A percentile compares a stretch with the other conserved stretches of the same genome.
Evolutionary conservation across 2,797 vertebrate genomes (phyloP).

Genomic region (Melanotaenia parkinsoni): DNA sequence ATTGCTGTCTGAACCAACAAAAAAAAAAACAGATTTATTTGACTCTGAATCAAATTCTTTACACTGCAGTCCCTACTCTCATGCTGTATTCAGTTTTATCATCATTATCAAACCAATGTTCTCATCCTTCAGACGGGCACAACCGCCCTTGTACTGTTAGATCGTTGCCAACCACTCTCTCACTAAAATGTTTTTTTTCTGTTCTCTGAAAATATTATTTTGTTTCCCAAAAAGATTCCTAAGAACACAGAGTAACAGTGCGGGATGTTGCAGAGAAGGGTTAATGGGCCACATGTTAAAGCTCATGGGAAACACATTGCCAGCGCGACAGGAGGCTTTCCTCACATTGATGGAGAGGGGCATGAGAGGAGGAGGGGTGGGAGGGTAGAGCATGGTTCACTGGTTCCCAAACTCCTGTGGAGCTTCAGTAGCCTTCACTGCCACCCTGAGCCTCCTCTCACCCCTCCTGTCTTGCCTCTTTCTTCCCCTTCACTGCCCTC

Average conservation of each 20-base stretch:
- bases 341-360: conserved; percentile 75
- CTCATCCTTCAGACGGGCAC: neutral
- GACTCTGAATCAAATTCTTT: neutral
- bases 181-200: conserved; percentile 28
- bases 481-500: conserved; percentile 73
- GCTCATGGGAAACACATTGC: conserved; percentile 75
- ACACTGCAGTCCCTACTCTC: neutral
- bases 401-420: conserved; percentile 80
- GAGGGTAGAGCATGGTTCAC: conserved; percentile 70
- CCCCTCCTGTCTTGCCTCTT: conserved; percentile 70
- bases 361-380: conserved; percentile 41
- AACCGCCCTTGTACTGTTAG: conserved; percentile 4
- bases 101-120: neutral
- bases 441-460: conserved; percentile 71
- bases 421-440: conserved; percentile 73
- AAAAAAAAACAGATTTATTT: neutral
- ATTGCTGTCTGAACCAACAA: neutral
- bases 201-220: conserved; percentile 62
- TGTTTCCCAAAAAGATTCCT: conserved; percentile 53
- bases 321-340: conserved; percentile 72
- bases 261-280: conserved; percentile 47
- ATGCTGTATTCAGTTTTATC: neutral
- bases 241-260: conserved; percentile 36
- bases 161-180: conserved; percentile 20
- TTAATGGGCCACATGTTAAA: conserved; percentile 76